phyloP scores from a whole-genome alignment of 1,140 invertebrate genomes.

The Ruditapes philippinarum region DNA sequence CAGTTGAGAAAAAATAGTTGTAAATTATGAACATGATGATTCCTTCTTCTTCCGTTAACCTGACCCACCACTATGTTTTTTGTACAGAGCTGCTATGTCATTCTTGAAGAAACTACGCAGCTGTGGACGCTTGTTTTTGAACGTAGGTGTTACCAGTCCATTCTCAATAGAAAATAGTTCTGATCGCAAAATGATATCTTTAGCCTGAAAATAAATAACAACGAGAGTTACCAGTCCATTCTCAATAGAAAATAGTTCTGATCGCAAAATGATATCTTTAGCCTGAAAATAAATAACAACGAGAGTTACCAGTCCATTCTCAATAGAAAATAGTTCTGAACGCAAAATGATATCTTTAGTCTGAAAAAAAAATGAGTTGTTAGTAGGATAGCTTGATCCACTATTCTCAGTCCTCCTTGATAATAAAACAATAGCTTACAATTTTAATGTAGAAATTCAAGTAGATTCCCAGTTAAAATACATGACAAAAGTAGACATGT shows the following conservation, averaged over 20 bases:
- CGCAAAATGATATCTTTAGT: too few relatives aligned
- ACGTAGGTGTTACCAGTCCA: conserved; percentile 97
- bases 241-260: conserved; percentile 98
- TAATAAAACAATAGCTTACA: too few relatives aligned
- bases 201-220: conserved; percentile 95
- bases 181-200: conserved; percentile 97
- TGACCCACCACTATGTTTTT: conserved; percentile 46
- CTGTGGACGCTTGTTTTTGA: conserved; percentile 97
- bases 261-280: conserved; percentile 97
- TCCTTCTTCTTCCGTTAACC: too few relatives aligned
- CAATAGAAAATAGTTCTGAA: conserved; percentile 97
- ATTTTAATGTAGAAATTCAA: too few relatives aligned
- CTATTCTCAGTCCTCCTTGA: too few relatives aligned
- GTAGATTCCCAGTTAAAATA: too few relatives aligned
- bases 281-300: too few relatives aligned
- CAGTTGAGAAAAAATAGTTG: too few relatives aligned
- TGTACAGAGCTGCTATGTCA: conserved; percentile 96
- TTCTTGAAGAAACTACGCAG: conserved; percentile 96
- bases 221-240: conserved; percentile 98
- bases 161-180: conserved; percentile 99
- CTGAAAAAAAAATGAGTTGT: too few relatives aligned
- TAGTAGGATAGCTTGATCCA: too few relatives aligned
- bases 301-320: conserved; percentile 98
- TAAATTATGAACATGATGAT: too few relatives aligned
- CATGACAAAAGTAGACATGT: too few relatives aligned